Base-by-base conservation (phyloP, 2,797 vertebrate species). In the Tokudaia muenninki region DNA sequence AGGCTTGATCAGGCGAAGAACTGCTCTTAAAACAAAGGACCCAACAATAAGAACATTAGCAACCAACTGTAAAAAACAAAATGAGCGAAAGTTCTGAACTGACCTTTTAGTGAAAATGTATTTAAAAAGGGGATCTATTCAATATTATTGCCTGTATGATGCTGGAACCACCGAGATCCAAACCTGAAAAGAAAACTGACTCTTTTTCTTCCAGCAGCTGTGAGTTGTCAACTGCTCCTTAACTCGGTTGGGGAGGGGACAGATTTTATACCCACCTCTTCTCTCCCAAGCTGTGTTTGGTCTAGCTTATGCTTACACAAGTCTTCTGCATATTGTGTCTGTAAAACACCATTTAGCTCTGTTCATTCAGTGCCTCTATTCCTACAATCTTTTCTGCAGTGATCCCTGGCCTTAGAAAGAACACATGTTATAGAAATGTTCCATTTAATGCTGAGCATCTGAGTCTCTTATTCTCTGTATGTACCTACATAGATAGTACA, bases 201-300 rank as follows among this genome's bases (percentile, higher is more conserved):
- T 50, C 24, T 21, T 13, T 37, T n/a, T 47, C 17, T 22, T 6
- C 19, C 61, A 50, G 29, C 17, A 50, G 6, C 29, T 67, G 1
- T 86, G 9, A 65, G 61, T 22, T 65, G 29, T 47, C 29, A 84
- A 21, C 21, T 34, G 41, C 41, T 65, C 29, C 31, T 65, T 17
- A 34, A 6, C 29, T 67, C 26, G 26, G 59, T 1, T 0, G 17
- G 5, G 29, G 29, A 7, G 9, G 8, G n/a, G 22, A 14, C 10
- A 14, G 29, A 67, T 86, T 47, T 67, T 31, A 50, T n/a, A 86
- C 19, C 19, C 31, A 86, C 29, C 44, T 31, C 61, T 65, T 86
- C 44, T 14, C 44, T 50, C 14, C 17, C 17, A 67, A 34, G 19
- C 31, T 86, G 29, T 0, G 11, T 86, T 67, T 6, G 34, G 29